Base-by-base conservation (phyloP, 2,113 vertebrate species). In the Scortum barcoo region DNA sequence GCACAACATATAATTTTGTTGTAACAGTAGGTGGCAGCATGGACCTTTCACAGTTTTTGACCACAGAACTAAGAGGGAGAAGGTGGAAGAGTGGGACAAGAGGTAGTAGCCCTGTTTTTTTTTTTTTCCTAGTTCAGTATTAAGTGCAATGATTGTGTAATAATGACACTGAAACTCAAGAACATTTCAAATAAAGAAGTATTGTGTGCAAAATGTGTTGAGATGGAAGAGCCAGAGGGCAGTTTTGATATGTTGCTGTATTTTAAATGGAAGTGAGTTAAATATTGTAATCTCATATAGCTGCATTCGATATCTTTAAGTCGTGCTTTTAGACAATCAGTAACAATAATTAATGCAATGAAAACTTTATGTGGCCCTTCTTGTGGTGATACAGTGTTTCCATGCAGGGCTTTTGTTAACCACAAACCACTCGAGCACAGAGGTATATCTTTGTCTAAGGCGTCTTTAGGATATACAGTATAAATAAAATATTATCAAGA, bases 401-500 rank as follows among this genome's bases (percentile, higher is more conserved):
- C 74, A 75, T 76, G 63, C 63, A 66, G 84, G 33, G 65, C 53
- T 77, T 76, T 66, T 75, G 30, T 76, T 30, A 75, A 71, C 68
- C 42, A 72, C 22, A 46, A 78, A 78, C 78, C 70, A 38, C 75
- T 61, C 3, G 5, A 78, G 74, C 56, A 72, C 87, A 89, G 87
- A 86, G 87, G 84, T 92, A 57, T 85, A 68, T 87, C 78, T 91
- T 89, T 78, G 78, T 91, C 80, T 90, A 90, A 81, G 90, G 93
- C 93, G 93, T 93, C 92, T 94, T 93, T 88, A 88, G 83, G 76
- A 88, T 75, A 71, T 73, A 77, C 76, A 74, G 63, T 84, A 36
- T 76, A 62, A 89, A n/a, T n/a, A n/a, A n/a, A n/a, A n/a, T n/a
- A n/a, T n/a, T n/a, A n/a, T n/a, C n/a, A n/a, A n/a, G n/a, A n/a